Evolutionary conservation across 2,888 invertebrate genomes (phyloP).

Genomic region (Trimorus sp.): DNA sequence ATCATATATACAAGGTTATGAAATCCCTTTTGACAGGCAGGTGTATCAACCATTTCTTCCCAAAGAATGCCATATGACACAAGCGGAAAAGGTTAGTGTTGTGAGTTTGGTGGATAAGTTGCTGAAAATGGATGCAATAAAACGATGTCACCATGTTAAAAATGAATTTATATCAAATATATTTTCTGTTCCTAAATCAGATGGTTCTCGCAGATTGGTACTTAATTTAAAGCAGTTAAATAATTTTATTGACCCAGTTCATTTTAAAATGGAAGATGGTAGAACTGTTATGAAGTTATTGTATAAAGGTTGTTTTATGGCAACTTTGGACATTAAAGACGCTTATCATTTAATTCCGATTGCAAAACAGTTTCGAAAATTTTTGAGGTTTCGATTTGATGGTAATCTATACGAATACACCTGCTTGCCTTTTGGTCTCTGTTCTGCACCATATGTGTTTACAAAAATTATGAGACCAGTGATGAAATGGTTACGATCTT

Average conservation of each 20-base stretch:
- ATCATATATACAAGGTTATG: constrained; percentile 11
- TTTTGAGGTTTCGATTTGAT: constrained; percentile 54
- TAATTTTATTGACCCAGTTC: constrained; percentile 30
- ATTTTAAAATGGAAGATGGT: constrained; percentile 60
- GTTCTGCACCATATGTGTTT: constrained; percentile 32
- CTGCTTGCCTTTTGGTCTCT: constrained; percentile 60
- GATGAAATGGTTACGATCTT: background rate
- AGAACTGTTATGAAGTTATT: constrained; percentile 35
- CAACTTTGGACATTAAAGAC: constrained; percentile 45
- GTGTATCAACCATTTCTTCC: background rate
- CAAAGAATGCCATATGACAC: background rate
- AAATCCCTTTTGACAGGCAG: constrained; percentile 1
- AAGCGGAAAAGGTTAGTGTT: background rate
- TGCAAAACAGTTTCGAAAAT: constrained; percentile 39
- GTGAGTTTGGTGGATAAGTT: constrained; percentile 1
- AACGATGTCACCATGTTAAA: background rate
- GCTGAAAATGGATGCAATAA: constrained; percentile 35
- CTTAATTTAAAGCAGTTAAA: constrained; percentile 29
- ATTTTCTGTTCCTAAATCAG: constrained; percentile 43
- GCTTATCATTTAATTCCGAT: constrained; percentile 53
- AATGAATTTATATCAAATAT: constrained; percentile 47
- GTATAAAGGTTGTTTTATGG: constrained; percentile 34
- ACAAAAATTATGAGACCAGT: background rate
- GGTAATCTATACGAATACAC: constrained; percentile 53
- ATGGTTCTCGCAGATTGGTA: constrained; percentile 35